Conservation (phyloP, 2,888 invertebrate genomes). For the Allygus modestus region DNA sequence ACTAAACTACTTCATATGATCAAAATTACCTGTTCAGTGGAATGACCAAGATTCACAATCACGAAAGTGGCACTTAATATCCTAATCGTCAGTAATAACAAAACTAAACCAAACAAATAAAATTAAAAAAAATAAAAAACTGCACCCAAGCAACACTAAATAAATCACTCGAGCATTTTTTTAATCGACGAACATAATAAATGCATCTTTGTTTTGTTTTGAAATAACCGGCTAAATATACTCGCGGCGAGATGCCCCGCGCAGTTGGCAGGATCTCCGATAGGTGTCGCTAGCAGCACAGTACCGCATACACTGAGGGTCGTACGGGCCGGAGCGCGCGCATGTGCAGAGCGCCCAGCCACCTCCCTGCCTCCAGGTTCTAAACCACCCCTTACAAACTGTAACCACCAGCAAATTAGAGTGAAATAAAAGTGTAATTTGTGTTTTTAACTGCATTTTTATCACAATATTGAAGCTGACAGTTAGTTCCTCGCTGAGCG, state of each 20-base stretch:
- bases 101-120: background rate
- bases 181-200: background rate
- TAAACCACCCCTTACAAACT: background rate
- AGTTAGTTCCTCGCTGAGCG: too few relatives aligned
- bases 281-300: background rate
- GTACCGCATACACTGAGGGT: background rate
- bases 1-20: too few relatives aligned
- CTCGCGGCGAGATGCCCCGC: background rate
- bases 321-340: background rate
- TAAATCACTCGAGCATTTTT: background rate
- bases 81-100: background rate
- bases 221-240: background rate
- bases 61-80: background rate
- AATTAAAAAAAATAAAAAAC: slow-evolving; percentile 18
- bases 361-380: slow-evolving; percentile 20
- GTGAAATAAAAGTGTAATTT: background rate
- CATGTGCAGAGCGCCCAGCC: background rate
- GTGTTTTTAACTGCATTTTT: background rate
- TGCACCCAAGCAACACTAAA: background rate
- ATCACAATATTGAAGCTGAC: background rate
- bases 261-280: background rate
- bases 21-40: background rate
- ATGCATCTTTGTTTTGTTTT: background rate
- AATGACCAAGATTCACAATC: background rate
- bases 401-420: background rate